Conservation (phyloP, 2,888 invertebrate species). For the Apodemia mormo region DNA sequence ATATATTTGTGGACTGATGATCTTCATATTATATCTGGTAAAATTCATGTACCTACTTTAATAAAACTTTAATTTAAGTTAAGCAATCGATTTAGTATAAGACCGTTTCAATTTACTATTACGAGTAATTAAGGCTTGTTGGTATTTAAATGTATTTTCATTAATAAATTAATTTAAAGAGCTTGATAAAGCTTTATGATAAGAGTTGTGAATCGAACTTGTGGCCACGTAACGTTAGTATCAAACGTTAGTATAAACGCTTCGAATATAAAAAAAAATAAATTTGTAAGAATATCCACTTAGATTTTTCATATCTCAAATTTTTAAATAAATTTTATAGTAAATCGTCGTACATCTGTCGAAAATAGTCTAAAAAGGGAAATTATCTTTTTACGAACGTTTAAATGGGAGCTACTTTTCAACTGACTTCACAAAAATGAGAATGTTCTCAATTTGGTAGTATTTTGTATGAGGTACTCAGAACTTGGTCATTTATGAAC, state of each 20-base stretch:
- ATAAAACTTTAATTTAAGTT: conserved; percentile 40
- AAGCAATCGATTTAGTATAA: conserved; percentile 23
- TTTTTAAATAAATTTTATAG: conserved; percentile 26
- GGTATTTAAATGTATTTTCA: conserved; percentile 39
- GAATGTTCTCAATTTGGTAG: too few species aligned
- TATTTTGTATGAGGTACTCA: too few species aligned
- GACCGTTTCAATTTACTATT: conserved; percentile 48
- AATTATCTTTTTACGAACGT: conserved; percentile 3
- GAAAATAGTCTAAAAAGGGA: neutral
- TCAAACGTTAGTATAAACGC: conserved; percentile 63
- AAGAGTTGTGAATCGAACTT: conserved; percentile 81
- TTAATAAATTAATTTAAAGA: conserved; percentile 72
- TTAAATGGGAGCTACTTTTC: neutral
- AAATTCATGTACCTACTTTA: conserved; percentile 3
- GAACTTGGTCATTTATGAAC: too few species aligned
- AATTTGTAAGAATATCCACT: conserved; percentile 30
- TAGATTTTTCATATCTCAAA: conserved; percentile 30
- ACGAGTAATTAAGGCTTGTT: conserved; percentile 35
- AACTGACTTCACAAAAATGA: too few species aligned
- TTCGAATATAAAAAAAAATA: conserved; percentile 54
- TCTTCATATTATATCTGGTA: conserved; percentile 3
- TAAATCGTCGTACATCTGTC: neutral
- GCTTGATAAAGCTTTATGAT: conserved; percentile 80
- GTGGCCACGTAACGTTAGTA: conserved; percentile 74
- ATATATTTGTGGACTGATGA: conserved; percentile 6